Conservation (phyloP, 2,888 invertebrate genomes). For the Laothoe populi region DNA sequence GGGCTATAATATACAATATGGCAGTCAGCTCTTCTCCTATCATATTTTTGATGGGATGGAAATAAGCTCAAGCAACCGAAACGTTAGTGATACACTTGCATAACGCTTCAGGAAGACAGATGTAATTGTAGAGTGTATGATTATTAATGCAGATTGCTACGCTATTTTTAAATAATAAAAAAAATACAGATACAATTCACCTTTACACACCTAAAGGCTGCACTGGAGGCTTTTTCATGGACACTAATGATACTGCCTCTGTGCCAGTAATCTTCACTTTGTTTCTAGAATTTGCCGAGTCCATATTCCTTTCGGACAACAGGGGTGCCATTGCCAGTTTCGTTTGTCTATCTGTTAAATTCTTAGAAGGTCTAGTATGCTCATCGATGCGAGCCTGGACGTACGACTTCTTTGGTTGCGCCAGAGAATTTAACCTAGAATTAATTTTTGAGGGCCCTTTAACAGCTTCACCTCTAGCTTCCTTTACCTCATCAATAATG, state of each 20-base stretch:
- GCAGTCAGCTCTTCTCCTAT: too few relatives aligned
- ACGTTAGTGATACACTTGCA: too few relatives aligned
- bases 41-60: too few relatives aligned
- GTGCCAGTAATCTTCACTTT: slow-evolving; percentile 41
- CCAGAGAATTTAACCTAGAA: slow-evolving; percentile 66
- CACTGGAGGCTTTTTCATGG: slow-evolving; percentile 46
- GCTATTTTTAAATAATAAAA: slow-evolving; percentile 28
- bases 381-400: slow-evolving; percentile 67
- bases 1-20: too few relatives aligned
- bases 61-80: too few relatives aligned
- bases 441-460: slow-evolving; percentile 64
- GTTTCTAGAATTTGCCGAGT: slow-evolving; percentile 36
- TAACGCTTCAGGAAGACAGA: too few relatives aligned
- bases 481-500: slow-evolving; percentile 72
- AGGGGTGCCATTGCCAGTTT: slow-evolving; percentile 44
- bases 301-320: slow-evolving; percentile 36
- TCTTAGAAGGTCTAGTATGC: slow-evolving; percentile 59
- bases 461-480: slow-evolving; percentile 77
- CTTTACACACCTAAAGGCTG: slow-evolving; percentile 76
- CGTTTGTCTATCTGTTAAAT: slow-evolving; percentile 55
- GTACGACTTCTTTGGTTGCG: slow-evolving; percentile 71
- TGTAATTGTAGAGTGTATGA: too few relatives aligned
- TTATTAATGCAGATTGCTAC: too few relatives aligned
- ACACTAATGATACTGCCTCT: slow-evolving; percentile 38
- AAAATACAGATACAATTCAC: slow-evolving; percentile 56